Evolutionary conservation across 2,797 vertebrate genomes (phyloP).

Genomic region (Hydrocynus forskahlii): DNA sequence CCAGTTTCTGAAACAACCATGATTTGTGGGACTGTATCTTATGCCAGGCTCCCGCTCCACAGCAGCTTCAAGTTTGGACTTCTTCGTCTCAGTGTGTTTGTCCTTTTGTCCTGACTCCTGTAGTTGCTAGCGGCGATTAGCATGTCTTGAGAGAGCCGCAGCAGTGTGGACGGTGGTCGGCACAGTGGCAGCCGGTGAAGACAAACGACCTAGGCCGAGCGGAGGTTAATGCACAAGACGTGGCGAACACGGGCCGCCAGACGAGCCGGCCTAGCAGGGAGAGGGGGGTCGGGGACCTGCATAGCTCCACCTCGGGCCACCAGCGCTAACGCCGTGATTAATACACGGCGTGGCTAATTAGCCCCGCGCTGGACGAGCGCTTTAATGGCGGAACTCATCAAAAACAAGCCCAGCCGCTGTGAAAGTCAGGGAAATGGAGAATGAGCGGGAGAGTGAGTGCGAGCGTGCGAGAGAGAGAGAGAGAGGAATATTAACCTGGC

Average conservation of each 20-base stretch:
- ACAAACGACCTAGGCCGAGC: constrained; percentile 73
- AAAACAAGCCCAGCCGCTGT: constrained; percentile 67
- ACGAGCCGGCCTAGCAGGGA: constrained; percentile 36
- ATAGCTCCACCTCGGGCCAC: constrained; percentile 49
- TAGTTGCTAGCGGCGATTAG: constrained; percentile 48
- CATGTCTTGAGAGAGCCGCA: constrained; percentile 42
- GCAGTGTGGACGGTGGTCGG: constrained; percentile 28
- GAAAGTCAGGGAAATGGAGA: constrained; percentile 60
- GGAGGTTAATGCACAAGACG: constrained; percentile 78
- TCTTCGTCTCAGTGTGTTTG: constrained; percentile 38
- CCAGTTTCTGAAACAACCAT: constrained; percentile 10
- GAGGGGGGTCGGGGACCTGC: constrained; percentile 38
- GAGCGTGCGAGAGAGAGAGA: constrained; percentile 61
- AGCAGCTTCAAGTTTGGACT: neutral
- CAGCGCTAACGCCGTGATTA: constrained; percentile 71
- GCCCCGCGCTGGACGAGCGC: constrained; percentile 76
- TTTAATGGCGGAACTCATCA: constrained; percentile 83
- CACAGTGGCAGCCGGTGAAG: constrained; percentile 59
- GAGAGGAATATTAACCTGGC: constrained; percentile 66
- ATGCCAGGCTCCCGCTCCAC: neutral
- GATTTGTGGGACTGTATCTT: neutral
- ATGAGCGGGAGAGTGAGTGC: constrained; percentile 20
- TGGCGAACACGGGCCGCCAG: constrained; percentile 66
- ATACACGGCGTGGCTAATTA: constrained; percentile 83
- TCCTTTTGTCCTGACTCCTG: constrained; percentile 44